A percentile compares a stretch with the other conserved stretches of the same genome.
These are phyloP conservation scores for Volucella zonaria DNA, from an alignment of 2,888 invertebrate genomes.

Conservation along the genomic window DNA sequence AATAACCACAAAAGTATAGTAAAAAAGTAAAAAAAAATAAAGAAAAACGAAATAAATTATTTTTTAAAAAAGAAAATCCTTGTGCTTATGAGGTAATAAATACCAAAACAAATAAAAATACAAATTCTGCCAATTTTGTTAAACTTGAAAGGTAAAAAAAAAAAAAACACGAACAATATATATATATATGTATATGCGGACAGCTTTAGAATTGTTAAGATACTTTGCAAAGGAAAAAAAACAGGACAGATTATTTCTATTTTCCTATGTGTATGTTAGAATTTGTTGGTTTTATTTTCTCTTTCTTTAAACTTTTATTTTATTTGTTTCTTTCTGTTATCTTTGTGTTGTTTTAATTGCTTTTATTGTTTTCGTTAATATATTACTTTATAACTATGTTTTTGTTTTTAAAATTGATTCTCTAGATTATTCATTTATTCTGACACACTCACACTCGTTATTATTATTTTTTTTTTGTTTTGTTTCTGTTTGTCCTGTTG, in stretches of 20 bases:
- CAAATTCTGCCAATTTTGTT: slow-evolving; percentile 41
- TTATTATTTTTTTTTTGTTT: slow-evolving; percentile 28
- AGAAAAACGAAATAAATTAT: slow-evolving; percentile 50
- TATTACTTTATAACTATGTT: slow-evolving; percentile 59
- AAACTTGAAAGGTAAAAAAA: background rate
- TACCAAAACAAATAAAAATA: slow-evolving; percentile 38
- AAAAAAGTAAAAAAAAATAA: slow-evolving; percentile 29
- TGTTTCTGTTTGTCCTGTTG: slow-evolving; percentile 42
- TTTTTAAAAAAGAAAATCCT: slow-evolving; percentile 12
- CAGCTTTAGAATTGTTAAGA: slow-evolving; percentile 50
- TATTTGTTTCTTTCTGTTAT: slow-evolving; percentile 32
- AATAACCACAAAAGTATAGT: slow-evolving; percentile 38
- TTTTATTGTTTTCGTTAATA: slow-evolving; percentile 52
- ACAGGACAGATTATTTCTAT: slow-evolving; percentile 46
- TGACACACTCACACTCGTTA: slow-evolving; percentile 63
- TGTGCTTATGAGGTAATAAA: slow-evolving; percentile 45
- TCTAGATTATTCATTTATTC: slow-evolving; percentile 59
- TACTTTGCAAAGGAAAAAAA: slow-evolving; percentile 30
- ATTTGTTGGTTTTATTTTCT: slow-evolving; percentile 33
- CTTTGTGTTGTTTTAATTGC: slow-evolving; percentile 44
- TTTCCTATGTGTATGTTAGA: slow-evolving; percentile 44
- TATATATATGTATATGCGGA: background rate
- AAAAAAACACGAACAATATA: slow-evolving; percentile 1
- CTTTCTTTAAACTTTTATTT: slow-evolving; percentile 46
- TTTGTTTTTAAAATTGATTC: slow-evolving; percentile 54